Percentiles rank a stretch among this genome's conserved stretches.
Conservation (phyloP, 2,888 invertebrate species). For the Agrilus mali region DNA sequence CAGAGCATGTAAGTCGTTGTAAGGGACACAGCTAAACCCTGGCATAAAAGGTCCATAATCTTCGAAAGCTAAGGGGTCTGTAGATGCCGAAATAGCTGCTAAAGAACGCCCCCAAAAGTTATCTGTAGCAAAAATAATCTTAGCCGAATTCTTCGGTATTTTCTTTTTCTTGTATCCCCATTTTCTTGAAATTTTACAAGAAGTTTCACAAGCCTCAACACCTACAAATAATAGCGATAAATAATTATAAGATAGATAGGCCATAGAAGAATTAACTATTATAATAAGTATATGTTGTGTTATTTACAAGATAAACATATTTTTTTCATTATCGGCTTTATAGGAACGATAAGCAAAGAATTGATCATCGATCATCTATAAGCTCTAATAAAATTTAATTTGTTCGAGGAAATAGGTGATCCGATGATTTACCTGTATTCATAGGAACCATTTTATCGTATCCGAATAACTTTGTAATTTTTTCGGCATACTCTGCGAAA, state of each 20-base stretch:
- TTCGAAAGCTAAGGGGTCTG: slow-evolving; percentile 55
- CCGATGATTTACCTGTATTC: slow-evolving; percentile 51
- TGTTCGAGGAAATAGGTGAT: background rate
- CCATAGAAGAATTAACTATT: no score
- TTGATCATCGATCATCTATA: background rate
- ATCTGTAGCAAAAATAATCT: slow-evolving; percentile 58
- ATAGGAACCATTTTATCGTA: slow-evolving; percentile 71
- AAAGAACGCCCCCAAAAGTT: slow-evolving; percentile 81
- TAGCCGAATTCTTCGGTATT: slow-evolving; percentile 53
- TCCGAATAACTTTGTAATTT: slow-evolving; percentile 54
- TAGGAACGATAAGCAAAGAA: no score
- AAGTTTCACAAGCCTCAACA: slow-evolving; percentile 72
- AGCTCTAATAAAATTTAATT: background rate
- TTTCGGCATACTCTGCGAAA: slow-evolving; percentile 63
- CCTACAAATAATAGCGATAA: slow-evolving; percentile 30
- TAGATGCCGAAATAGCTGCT: slow-evolving; percentile 66
- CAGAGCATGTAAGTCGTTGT: slow-evolving; percentile 55
- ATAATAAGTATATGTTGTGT: no score
- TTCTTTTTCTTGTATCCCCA: slow-evolving; percentile 72
- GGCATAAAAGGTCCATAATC: slow-evolving; percentile 74
- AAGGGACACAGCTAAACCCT: slow-evolving; percentile 60
- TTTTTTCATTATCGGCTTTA: no score
- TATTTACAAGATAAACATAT: no score
- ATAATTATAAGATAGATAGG: no score
- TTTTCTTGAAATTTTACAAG: slow-evolving; percentile 64